phyloP scores from a whole-genome alignment of 2,888 invertebrate genomes.

The Dioctria linearis region DNA sequence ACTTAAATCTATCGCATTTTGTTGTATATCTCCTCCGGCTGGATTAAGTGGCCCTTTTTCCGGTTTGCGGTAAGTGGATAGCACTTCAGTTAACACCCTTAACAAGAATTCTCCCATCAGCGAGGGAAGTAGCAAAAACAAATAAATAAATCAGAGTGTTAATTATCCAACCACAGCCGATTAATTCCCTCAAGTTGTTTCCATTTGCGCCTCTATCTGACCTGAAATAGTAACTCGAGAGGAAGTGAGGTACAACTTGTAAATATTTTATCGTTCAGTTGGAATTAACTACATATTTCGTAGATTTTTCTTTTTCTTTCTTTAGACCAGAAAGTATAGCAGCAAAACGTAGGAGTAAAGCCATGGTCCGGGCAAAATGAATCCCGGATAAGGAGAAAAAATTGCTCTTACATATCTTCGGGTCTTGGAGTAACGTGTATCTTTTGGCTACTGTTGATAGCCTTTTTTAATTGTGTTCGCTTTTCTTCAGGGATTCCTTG shows the following conservation, averaged over 20 bases:
- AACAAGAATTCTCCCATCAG: constrained; percentile 36
- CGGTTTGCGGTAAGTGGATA: constrained; percentile 34
- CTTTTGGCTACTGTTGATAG: constrained; percentile 44
- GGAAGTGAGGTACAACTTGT: constrained; percentile 48
- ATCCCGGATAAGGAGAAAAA: constrained; percentile 45
- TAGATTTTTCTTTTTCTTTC: constrained; percentile 43
- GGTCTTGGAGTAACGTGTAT: constrained; percentile 28
- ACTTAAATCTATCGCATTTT: not conserved
- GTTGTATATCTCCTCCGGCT: not conserved
- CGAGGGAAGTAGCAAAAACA: constrained; percentile 41
- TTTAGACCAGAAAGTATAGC: not conserved
- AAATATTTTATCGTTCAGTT: constrained; percentile 50
- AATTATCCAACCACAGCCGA: constrained; percentile 54
- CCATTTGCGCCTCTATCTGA: constrained; percentile 49
- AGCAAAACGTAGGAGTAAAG: not conserved
- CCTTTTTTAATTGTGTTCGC: constrained; percentile 50
- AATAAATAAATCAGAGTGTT: constrained; percentile 55
- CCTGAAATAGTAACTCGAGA: constrained; percentile 29
- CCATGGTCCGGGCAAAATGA: constrained; percentile 19
- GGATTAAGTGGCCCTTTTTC: constrained; percentile 30
- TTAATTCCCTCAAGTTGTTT: constrained; percentile 54
- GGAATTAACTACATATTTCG: constrained; percentile 46
- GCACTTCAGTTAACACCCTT: constrained; percentile 37
- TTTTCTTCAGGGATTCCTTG: constrained; percentile 39
- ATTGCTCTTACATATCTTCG: constrained; percentile 43